phyloP scores from a whole-genome alignment of 2,113 vertebrate species.

The Pardalotus punctatus region DNA sequence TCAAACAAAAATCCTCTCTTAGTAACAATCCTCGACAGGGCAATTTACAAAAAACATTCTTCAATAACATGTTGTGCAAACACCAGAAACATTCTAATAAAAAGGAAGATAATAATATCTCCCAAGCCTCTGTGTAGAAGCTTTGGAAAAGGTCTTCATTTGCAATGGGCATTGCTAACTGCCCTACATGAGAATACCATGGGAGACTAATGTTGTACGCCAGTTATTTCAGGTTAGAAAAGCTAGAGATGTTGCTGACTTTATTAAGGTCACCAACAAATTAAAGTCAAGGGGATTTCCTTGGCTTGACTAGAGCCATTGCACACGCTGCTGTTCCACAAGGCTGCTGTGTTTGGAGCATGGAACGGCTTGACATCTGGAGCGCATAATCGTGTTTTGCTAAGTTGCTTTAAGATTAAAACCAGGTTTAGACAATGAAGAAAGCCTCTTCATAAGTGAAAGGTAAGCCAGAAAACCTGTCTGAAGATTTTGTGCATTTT shows the following conservation, averaged over 20 bases:
- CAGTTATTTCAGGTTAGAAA: not conserved
- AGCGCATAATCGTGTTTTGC: not conserved
- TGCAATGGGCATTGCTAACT: not conserved
- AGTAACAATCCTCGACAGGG: not conserved
- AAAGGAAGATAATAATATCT: not conserved
- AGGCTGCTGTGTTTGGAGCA: not conserved
- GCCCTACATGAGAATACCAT: not conserved
- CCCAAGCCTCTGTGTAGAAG: not conserved
- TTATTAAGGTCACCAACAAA: not conserved
- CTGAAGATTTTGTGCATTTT: not conserved
- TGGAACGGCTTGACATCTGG: not conserved
- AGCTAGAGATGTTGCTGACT: not conserved
- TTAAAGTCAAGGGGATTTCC: not conserved
- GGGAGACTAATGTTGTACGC: not conserved
- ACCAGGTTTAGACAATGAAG: not conserved
- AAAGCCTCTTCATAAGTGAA: not conserved
- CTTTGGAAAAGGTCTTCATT: not conserved
- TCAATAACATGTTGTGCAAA: not conserved
- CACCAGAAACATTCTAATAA: not conserved
- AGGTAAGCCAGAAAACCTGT: not conserved
- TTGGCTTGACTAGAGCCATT: not conserved
- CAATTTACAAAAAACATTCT: not conserved
- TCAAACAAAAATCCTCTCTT: not conserved
- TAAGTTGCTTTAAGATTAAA: not conserved
- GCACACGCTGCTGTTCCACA: not conserved